Conservation (phyloP, 2,888 invertebrate species). For the Cacoxenus indagator region DNA sequence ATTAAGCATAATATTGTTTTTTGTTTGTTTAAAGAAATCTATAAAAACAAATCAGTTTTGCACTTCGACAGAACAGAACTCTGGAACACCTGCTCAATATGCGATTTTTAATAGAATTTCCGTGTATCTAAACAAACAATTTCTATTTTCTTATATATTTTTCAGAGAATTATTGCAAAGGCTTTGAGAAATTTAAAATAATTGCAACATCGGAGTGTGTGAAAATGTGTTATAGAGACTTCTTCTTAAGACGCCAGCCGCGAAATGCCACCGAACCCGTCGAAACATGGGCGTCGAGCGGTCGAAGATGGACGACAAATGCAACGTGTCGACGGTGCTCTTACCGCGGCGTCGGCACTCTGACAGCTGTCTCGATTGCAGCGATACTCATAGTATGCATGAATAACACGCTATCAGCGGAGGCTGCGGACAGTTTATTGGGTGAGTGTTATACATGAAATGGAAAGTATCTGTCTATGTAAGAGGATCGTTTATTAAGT, state of each 20-base stretch:
- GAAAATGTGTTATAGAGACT: neutral
- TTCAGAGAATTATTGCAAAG: neutral
- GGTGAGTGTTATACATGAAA: slow-evolving; percentile 44
- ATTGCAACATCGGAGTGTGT: neutral
- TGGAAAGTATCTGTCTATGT: neutral
- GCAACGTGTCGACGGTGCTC: neutral
- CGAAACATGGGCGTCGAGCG: neutral
- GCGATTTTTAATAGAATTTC: neutral
- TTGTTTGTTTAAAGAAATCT: neutral
- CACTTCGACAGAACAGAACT: neutral
- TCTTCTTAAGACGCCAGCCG: neutral
- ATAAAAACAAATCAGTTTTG: neutral
- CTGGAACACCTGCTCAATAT: slow-evolving; percentile 3
- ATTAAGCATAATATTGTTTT: neutral
- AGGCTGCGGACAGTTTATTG: slow-evolving; percentile 43
- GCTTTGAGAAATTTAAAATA: neutral
- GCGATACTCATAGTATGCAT: slow-evolving; percentile 39
- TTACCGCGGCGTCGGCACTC: neutral
- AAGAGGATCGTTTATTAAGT: too few relatives aligned
- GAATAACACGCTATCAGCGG: slow-evolving; percentile 35
- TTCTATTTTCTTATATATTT: neutral
- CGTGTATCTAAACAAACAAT: neutral
- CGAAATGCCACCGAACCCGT: neutral
- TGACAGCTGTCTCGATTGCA: slow-evolving; percentile 34
- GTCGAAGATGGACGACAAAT: neutral